phyloP scores from a whole-genome alignment of 2,113 vertebrate genomes.

The Anoura caudifer region DNA sequence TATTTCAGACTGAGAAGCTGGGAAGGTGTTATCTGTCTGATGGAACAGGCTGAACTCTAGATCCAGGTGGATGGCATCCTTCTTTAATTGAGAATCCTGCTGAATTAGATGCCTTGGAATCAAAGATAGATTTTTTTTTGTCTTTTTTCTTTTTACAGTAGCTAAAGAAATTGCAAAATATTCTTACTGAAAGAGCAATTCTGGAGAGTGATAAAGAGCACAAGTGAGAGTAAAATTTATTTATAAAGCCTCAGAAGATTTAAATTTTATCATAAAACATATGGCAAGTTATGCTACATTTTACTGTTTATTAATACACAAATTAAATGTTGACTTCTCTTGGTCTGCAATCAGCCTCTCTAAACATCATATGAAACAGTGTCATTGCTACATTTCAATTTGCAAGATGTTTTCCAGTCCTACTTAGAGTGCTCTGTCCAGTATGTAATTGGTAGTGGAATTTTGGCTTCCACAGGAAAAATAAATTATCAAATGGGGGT shows the following conservation, averaged over 20 bases:
- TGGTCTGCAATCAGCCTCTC: not conserved
- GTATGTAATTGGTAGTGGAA: not conserved
- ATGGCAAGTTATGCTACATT: not conserved
- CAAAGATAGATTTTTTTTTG: not conserved
- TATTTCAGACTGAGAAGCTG: slow-evolving; percentile 23
- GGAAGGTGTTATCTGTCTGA: slow-evolving; percentile 25
- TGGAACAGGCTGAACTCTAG: slow-evolving; percentile 22
- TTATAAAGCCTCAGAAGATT: not conserved
- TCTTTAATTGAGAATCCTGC: slow-evolving; percentile 38
- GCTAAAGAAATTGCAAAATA: not conserved
- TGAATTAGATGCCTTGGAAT: not conserved
- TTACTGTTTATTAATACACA: not conserved
- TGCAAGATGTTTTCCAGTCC: not conserved
- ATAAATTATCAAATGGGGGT: not conserved
- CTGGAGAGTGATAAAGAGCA: not conserved
- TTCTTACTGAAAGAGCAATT: not conserved
- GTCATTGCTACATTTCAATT: not conserved
- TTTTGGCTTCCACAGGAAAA: not conserved
- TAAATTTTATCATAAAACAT: not conserved
- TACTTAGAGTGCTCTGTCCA: not conserved
- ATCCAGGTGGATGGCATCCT: not conserved
- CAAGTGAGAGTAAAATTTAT: not conserved
- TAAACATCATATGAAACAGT: not conserved
- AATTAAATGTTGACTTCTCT: not conserved
- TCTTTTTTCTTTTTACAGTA: not conserved